phyloP scores from a whole-genome alignment of 2,113 vertebrate genomes.

The Clarias macrocephalus region DNA sequence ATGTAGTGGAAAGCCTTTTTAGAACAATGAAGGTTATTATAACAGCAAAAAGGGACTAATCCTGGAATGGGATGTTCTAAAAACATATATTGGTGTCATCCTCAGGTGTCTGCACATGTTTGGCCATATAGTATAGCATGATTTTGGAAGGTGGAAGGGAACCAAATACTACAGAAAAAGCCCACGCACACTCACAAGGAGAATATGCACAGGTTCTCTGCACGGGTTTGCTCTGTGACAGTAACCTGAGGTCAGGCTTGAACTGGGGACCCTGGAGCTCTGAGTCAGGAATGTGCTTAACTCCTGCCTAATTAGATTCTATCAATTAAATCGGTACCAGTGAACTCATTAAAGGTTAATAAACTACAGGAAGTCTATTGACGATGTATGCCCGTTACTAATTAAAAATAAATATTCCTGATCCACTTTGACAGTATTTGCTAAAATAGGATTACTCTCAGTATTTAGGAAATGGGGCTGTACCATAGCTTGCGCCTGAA shows the following conservation, averaged over 20 bases:
- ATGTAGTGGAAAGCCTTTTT: neutral
- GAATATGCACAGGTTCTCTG: neutral
- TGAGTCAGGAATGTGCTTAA: constrained; percentile 3
- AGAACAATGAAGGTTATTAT: neutral
- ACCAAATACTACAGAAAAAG: neutral
- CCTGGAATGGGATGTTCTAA: neutral
- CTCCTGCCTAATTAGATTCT: neutral
- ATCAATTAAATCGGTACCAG: neutral
- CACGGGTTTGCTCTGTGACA: neutral
- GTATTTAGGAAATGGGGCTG: neutral
- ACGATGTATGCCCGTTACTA: neutral
- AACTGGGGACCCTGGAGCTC: neutral
- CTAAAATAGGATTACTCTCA: neutral
- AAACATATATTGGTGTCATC: neutral
- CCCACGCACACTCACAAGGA: neutral
- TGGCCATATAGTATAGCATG: neutral
- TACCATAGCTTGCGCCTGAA: neutral
- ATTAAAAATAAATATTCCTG: neutral
- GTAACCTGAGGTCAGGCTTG: neutral
- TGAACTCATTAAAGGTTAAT: neutral
- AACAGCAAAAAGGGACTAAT: neutral
- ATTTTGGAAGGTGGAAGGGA: neutral
- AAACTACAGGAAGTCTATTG: neutral
- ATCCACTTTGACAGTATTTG: neutral
- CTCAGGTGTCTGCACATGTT: neutral